Percentiles rank a stretch among this genome's conserved stretches.
Conservation (phyloP, 2,888 invertebrate genomes). For the Philereme transversata region DNA sequence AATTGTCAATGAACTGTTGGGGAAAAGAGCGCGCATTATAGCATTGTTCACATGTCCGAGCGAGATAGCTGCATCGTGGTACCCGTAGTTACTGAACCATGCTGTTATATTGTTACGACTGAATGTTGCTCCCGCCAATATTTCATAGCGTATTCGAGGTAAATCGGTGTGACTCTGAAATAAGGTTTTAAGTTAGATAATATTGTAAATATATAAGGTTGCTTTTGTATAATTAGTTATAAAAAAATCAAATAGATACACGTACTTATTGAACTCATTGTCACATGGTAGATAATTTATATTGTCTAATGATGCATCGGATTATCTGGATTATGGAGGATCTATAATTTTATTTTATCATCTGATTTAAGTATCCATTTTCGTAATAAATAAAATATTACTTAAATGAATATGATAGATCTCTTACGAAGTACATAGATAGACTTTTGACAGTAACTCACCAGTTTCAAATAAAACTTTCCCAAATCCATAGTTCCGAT, state of each 20-base stretch:
- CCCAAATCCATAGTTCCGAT: slow-evolving; percentile 63
- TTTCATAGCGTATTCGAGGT: slow-evolving; percentile 75
- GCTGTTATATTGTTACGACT: slow-evolving; percentile 78
- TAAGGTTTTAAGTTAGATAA: slow-evolving; percentile 13
- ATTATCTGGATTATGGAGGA: too few relatives aligned
- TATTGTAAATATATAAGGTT: slow-evolving; percentile 4
- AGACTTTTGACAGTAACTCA: slow-evolving; percentile 44
- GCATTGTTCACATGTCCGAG: slow-evolving; percentile 87
- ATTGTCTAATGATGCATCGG: too few relatives aligned
- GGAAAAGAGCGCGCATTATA: slow-evolving; percentile 76
- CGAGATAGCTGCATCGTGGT: slow-evolving; percentile 89
- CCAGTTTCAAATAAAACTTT: slow-evolving; percentile 74
- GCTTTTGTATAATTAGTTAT: not conserved
- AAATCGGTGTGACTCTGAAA: slow-evolving; percentile 63
- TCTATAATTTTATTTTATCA: too few relatives aligned
- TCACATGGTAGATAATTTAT: too few relatives aligned
- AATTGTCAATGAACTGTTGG: slow-evolving; percentile 72
- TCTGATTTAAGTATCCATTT: too few relatives aligned
- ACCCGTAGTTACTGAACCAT: slow-evolving; percentile 92
- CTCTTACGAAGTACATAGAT: too few relatives aligned
- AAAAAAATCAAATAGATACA: too few relatives aligned
- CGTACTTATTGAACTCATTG: too few relatives aligned
- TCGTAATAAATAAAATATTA: too few relatives aligned
- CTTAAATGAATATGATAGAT: too few relatives aligned
- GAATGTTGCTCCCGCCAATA: slow-evolving; percentile 85